Conservation (phyloP, 2,113 vertebrate species). For the Silurus glanis region DNA sequence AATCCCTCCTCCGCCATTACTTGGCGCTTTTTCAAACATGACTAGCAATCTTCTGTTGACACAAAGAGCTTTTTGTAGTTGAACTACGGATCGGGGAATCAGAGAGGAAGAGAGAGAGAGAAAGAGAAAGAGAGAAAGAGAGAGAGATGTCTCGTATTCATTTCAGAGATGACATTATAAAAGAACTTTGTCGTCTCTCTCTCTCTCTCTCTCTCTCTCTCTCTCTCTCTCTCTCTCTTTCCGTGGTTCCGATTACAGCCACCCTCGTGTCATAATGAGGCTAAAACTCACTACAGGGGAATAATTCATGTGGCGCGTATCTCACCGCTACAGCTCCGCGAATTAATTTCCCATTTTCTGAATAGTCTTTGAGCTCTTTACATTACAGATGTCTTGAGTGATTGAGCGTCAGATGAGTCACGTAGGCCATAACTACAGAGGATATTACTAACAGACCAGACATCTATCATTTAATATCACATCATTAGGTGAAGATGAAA, state of each 20-base stretch:
- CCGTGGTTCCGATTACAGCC: conserved; percentile 35
- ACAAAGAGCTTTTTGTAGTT: conserved; percentile 49
- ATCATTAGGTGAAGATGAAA: conserved; percentile 36
- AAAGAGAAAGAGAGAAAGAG: not conserved
- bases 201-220: not conserved
- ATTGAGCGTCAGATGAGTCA: conserved; percentile 31
- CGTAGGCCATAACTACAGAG: conserved; percentile 22
- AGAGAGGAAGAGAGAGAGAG: not conserved
- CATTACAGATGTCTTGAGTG: not conserved
- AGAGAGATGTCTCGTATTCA: conserved; percentile 28
- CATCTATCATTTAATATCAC: conserved; percentile 45
- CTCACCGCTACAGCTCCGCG: conserved; percentile 1
- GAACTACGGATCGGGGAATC: not conserved
- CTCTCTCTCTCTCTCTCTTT: not conserved
- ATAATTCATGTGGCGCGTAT: conserved; percentile 29
- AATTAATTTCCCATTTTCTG: conserved; percentile 39
- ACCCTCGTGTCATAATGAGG: conserved; percentile 24
- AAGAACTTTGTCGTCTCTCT: not conserved
- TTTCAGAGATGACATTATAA: conserved; percentile 1
- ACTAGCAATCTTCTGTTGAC: conserved; percentile 47
- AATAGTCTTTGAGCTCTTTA: conserved; percentile 22
- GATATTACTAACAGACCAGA: conserved; percentile 40
- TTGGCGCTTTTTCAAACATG: conserved; percentile 36
- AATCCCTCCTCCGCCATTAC: conserved; percentile 26
- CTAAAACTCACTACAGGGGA: conserved; percentile 27